phyloP scores from a whole-genome alignment of 2,797 vertebrate genomes.

The Muscicapa comitata region DNA sequence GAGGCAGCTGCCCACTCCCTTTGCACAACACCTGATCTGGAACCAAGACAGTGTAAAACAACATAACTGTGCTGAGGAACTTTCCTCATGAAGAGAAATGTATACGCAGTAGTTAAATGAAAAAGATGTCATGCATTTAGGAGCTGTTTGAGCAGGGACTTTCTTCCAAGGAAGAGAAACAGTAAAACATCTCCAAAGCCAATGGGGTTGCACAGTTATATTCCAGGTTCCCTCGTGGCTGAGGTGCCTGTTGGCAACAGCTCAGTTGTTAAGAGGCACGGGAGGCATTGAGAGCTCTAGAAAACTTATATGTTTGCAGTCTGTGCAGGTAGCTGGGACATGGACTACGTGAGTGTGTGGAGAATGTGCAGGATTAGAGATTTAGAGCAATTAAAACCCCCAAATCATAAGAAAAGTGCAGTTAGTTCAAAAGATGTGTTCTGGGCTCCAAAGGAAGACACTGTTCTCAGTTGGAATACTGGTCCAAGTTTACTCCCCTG shows the following conservation, averaged over 20 bases:
- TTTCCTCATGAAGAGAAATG: background rate
- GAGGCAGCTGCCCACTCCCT: background rate
- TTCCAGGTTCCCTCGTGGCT: background rate
- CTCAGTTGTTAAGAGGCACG: background rate
- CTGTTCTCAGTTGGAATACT: fast-evolving
- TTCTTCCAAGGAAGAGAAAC: background rate
- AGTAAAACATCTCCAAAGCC: background rate
- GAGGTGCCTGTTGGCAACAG: background rate
- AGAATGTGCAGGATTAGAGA: background rate
- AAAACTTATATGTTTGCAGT: background rate
- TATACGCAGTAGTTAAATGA: background rate
- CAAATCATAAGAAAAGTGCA: background rate
- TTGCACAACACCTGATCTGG: background rate
- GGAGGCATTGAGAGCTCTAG: background rate
- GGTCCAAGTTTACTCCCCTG: background rate
- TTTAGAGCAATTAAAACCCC: background rate
- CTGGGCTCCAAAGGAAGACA: background rate
- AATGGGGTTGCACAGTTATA: background rate
- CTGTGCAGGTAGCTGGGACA: background rate
- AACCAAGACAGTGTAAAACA: background rate
- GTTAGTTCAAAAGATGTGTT: background rate
- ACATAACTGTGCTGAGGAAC: background rate
- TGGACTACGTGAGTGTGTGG: fast-evolving
- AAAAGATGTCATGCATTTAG: background rate
- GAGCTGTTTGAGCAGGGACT: background rate